Conservation (phyloP, 2,888 invertebrate species). For the Acleris laterana region DNA sequence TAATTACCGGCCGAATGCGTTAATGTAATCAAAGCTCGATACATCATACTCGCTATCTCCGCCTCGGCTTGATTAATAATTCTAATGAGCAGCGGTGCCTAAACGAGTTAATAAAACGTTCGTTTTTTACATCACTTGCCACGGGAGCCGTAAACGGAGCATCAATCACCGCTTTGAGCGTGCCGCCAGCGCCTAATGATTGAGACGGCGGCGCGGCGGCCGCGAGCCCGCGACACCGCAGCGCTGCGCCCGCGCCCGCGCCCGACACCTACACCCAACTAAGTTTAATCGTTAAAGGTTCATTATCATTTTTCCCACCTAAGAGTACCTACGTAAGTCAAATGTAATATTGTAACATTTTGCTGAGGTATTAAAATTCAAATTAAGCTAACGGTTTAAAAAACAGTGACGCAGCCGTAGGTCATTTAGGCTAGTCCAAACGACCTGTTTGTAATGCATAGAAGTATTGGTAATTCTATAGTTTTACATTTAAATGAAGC, state of each 20-base stretch:
- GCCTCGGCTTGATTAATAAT: constrained; percentile 83
- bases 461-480: too few relatives aligned
- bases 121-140: constrained; percentile 76
- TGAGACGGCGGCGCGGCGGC: constrained; percentile 64
- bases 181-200: constrained; percentile 81
- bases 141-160: constrained; percentile 81
- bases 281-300: constrained; percentile 21
- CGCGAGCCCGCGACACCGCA: constrained; percentile 29
- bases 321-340: neutral
- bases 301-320: constrained; percentile 13
- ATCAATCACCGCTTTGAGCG: constrained; percentile 81
- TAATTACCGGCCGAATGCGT: constrained; percentile 77
- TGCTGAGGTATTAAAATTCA: too few relatives aligned
- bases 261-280: constrained; percentile 34
- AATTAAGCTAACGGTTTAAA: constrained; percentile 16
- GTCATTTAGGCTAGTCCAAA: too few relatives aligned
- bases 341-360: neutral
- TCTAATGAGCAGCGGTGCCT: constrained; percentile 83
- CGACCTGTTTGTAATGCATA: too few relatives aligned
- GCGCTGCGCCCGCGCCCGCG: constrained; percentile 33
- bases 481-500: too few relatives aligned
- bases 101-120: constrained; percentile 84
- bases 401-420: neutral
- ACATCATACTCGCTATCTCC: constrained; percentile 81
- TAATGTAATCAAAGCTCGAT: constrained; percentile 84